phyloP scores from a whole-genome alignment of 1,140 invertebrate genomes.

The Hypothenemus hampei region DNA sequence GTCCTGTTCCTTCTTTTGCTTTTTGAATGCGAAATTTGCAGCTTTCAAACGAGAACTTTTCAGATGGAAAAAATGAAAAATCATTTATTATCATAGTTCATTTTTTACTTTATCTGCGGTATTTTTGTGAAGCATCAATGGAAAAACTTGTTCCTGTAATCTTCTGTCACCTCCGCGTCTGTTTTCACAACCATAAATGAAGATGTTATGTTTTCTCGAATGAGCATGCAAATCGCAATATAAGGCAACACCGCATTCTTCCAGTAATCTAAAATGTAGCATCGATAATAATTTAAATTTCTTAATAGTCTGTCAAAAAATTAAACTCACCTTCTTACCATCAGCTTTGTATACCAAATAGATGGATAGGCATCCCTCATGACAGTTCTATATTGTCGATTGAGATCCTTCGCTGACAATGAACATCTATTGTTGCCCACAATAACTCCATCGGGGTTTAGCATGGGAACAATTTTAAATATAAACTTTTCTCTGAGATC shows the following conservation, averaged over 20 bases:
- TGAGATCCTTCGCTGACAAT: constrained; percentile 79
- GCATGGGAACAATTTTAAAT: constrained; percentile 93
- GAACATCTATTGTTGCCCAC: constrained; percentile 91
- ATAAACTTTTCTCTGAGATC: constrained; percentile 89
- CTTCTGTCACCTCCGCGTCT: constrained; percentile 68
- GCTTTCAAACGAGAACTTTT: constrained; percentile 87
- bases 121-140: constrained; percentile 88
- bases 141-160: constrained; percentile 85
- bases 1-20: constrained; percentile 87
- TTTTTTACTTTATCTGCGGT: constrained; percentile 78
- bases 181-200: constrained; percentile 94
- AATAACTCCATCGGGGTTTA: constrained; percentile 94
- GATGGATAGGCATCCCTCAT: constrained; percentile 86
- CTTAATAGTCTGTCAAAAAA: neutral
- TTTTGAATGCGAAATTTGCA: constrained; percentile 92
- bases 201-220: constrained; percentile 90
- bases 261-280: constrained; percentile 60
- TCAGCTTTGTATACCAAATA: constrained; percentile 89
- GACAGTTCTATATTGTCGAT: constrained; percentile 83
- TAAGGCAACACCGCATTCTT: constrained; percentile 87
- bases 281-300: neutral
- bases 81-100: neutral
- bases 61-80: constrained; percentile 37
- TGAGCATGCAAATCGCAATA: constrained; percentile 96
- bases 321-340: constrained; percentile 72